Evolutionary conservation across 2,113 vertebrate genomes (phyloP).

Genomic region (Etia nguti): DNA sequence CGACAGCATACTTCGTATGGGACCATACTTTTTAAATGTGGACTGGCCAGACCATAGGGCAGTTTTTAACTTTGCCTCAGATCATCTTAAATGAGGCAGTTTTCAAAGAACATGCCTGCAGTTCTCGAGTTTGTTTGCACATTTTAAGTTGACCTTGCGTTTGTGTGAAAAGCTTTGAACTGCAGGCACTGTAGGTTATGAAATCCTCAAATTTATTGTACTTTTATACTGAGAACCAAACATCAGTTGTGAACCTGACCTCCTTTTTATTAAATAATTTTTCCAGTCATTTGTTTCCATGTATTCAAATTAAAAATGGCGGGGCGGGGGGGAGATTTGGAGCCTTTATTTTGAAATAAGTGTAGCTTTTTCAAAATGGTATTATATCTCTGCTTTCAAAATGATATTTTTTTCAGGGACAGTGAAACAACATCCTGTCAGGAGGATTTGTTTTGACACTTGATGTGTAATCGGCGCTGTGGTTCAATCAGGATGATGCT

Average conservation of each 20-base stretch:
- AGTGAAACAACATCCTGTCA: not conserved
- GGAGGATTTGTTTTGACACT: not conserved
- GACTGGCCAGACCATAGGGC: not conserved
- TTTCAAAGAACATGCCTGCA: not conserved
- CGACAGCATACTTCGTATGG: not conserved
- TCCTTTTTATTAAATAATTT: no score
- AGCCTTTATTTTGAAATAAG: not conserved
- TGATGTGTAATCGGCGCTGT: not conserved
- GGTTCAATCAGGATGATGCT: not conserved
- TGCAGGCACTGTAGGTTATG: not conserved
- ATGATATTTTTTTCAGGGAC: not conserved
- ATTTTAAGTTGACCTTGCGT: not conserved
- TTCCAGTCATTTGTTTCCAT: not conserved
- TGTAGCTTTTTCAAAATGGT: not conserved
- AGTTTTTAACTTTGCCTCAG: not conserved
- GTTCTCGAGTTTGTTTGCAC: not conserved
- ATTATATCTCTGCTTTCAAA: not conserved
- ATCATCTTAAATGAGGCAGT: not conserved
- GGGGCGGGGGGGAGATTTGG: not conserved
- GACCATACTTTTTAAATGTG: not conserved
- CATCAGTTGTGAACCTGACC: not conserved
- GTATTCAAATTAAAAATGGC: not conserved
- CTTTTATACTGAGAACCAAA: not conserved
- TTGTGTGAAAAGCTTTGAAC: not conserved
- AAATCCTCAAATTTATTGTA: not conserved